phyloP scores from a whole-genome alignment of 2,797 vertebrate species.

The Hapalemur alaotrensis region DNA sequence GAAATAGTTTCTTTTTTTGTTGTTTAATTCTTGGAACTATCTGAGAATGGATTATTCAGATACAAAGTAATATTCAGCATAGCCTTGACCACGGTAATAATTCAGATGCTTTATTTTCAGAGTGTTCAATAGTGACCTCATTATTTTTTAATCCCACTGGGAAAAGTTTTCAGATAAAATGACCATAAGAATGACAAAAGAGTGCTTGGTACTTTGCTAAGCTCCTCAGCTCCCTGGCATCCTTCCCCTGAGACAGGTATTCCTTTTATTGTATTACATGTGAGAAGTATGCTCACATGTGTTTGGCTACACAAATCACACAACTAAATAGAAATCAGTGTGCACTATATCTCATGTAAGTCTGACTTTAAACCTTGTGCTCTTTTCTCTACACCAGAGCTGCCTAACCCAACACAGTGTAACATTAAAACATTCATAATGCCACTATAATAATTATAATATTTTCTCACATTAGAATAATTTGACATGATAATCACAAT shows the following conservation, averaged over 20 bases:
- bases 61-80: neutral
- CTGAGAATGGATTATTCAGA: neutral
- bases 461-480: neutral
- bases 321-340: neutral
- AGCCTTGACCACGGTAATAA: neutral
- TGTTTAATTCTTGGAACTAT: conserved; percentile 4
- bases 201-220: neutral
- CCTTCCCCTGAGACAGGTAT: neutral
- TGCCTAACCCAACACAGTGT: neutral
- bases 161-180: neutral
- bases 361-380: neutral
- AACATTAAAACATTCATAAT: neutral
- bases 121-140: neutral
- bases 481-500: neutral
- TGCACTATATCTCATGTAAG: neutral
- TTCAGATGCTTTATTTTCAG: neutral
- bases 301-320: neutral
- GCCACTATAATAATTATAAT: neutral
- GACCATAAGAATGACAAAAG: neutral
- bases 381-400: neutral
- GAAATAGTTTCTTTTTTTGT: neutral
- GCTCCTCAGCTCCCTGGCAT: neutral
- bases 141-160: neutral
- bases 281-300: neutral
- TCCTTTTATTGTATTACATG: neutral